Evolutionary conservation across 2,888 invertebrate species (phyloP).

Genomic region (Spilarctia lutea): DNA sequence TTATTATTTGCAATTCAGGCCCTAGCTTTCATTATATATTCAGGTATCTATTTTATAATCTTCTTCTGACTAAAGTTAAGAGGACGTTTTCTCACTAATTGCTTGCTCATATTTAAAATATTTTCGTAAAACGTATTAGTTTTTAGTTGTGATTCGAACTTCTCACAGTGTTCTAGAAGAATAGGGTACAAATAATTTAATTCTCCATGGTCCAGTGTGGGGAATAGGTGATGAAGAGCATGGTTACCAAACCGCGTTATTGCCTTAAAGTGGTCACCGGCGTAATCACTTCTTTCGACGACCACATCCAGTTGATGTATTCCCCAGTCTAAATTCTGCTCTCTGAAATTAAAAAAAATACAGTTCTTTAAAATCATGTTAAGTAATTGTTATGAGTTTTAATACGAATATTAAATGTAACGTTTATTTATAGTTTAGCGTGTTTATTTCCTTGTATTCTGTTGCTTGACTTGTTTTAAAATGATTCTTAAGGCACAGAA

Average conservation of each 20-base stretch:
- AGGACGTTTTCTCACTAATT: slow-evolving; percentile 73
- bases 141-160: slow-evolving; percentile 86
- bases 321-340: slow-evolving; percentile 90
- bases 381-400: background rate
- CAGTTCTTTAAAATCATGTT: background rate
- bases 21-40: background rate
- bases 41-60: slow-evolving; percentile 24
- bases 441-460: too few species aligned
- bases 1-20: slow-evolving; percentile 2
- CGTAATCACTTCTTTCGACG: slow-evolving; percentile 89
- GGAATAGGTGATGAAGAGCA: slow-evolving; percentile 92
- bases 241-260: slow-evolving; percentile 93
- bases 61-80: slow-evolving; percentile 67
- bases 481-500: too few species aligned
- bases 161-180: slow-evolving; percentile 87
- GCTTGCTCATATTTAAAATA: slow-evolving; percentile 88
- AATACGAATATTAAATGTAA: background rate
- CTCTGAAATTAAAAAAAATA: slow-evolving; percentile 72
- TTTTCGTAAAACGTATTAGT: slow-evolving; percentile 87
- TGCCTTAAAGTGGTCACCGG: slow-evolving; percentile 88
- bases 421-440: too few species aligned
- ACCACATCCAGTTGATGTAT: slow-evolving; percentile 91
- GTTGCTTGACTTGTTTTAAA: too few species aligned
- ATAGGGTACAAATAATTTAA: slow-evolving; percentile 89
- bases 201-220: slow-evolving; percentile 92